These are phyloP conservation scores for Calameuta pallipes DNA, from an alignment of 2,888 invertebrate genomes.

Conservation along the genomic window DNA sequence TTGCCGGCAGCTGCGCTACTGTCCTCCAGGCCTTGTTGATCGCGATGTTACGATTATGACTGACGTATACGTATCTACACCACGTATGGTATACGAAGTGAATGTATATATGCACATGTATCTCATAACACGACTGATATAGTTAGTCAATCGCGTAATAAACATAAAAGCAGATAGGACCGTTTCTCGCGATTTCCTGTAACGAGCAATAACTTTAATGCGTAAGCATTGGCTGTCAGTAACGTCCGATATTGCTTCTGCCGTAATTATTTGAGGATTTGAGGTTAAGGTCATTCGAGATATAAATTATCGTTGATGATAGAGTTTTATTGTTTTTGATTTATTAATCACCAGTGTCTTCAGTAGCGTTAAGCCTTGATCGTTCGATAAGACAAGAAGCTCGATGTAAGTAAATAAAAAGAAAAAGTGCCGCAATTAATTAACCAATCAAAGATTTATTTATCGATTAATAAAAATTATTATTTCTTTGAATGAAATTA, in stretches of 20 bases:
- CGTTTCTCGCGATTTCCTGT: background rate
- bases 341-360: background rate
- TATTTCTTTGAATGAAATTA: too few species aligned
- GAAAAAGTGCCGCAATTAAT: background rate
- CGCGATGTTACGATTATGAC: background rate
- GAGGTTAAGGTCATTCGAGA: too few species aligned
- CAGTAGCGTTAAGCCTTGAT: background rate
- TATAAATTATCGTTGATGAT: too few species aligned
- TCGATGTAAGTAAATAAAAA: background rate
- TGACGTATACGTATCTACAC: background rate
- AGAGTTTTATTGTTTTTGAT: background rate
- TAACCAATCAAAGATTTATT: too few species aligned
- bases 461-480: too few species aligned
- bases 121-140: background rate
- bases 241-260: background rate
- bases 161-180: background rate
- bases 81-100: background rate
- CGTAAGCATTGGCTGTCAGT: background rate
- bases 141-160: background rate
- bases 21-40: background rate
- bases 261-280: background rate
- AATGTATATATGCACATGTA: background rate
- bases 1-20: background rate
- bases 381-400: background rate
- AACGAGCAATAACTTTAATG: background rate